Percentiles rank a stretch among this genome's conserved stretches.
Conservation (phyloP, 2,888 invertebrate genomes). For the Halocaridina rubra region DNA sequence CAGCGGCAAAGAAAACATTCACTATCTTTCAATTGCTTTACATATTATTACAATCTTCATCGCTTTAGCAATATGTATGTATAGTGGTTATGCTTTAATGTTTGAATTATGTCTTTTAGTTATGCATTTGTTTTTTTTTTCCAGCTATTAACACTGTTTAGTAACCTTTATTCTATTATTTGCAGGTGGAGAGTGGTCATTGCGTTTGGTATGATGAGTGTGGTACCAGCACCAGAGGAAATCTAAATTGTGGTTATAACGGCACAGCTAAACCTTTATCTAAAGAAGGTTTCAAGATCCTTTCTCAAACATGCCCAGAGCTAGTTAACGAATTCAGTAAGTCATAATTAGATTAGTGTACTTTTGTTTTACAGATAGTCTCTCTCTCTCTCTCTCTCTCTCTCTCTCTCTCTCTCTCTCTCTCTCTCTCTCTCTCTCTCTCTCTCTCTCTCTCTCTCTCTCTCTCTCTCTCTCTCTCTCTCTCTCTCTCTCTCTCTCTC, state of each 20-base stretch:
- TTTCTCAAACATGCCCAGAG: slow-evolving; percentile 50
- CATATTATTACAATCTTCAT: no score
- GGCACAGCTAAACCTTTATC: slow-evolving; percentile 40
- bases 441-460: not conserved
- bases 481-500: slow-evolving; percentile 19
- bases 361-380: not conserved
- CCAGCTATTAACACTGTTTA: not conserved
- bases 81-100: not conserved
- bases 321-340: slow-evolving; percentile 50
- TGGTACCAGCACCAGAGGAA: slow-evolving; percentile 34
- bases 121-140: not conserved
- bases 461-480: slow-evolving; percentile 9
- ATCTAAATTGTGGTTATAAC: slow-evolving; percentile 56
- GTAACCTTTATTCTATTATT: not conserved
- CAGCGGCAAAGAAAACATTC: no score
- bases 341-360: no score
- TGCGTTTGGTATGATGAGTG: slow-evolving; percentile 62
- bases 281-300: slow-evolving; percentile 10
- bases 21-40: no score
- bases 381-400: not conserved
- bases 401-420: slow-evolving; percentile 5
- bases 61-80: no score
- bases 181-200: slow-evolving; percentile 35
- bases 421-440: not conserved
- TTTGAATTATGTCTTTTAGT: not conserved